Conservation (phyloP, 2,113 vertebrate genomes). For the Dipodomys merriami region DNA sequence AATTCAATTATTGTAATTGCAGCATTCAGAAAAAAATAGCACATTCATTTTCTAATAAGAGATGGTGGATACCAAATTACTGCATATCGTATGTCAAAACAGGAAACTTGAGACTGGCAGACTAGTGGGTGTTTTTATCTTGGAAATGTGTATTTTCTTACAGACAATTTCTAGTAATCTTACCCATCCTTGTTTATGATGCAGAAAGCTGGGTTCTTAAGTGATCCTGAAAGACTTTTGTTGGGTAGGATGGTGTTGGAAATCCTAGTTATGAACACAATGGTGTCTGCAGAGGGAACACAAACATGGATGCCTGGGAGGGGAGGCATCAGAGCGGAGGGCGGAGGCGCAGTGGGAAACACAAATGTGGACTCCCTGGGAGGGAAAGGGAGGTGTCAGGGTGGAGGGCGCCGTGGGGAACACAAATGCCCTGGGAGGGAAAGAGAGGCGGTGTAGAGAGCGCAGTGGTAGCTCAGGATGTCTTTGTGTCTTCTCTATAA, state of each 20-base stretch:
- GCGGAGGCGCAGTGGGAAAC: too few relatives aligned
- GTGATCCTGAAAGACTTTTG: conserved; percentile 74
- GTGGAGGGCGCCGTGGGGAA: neutral
- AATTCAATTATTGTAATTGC: conserved; percentile 84
- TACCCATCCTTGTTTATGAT: conserved; percentile 82
- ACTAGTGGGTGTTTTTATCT: conserved; percentile 80
- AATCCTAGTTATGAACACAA: conserved; percentile 63
- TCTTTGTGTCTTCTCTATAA: neutral
- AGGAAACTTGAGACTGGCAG: conserved; percentile 78
- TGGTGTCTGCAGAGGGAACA: too few relatives aligned
- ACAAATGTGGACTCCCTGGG: too few relatives aligned
- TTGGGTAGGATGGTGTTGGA: conserved; percentile 77
- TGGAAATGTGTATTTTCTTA: conserved; percentile 84
- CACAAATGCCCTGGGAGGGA: neutral
- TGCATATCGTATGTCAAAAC: conserved; percentile 76
- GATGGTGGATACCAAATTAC: conserved; percentile 82
- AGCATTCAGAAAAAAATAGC: conserved; percentile 73
- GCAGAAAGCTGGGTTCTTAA: conserved; percentile 77
- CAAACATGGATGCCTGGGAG: too few relatives aligned
- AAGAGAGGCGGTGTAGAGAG: too few relatives aligned
- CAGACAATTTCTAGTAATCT: conserved; percentile 82
- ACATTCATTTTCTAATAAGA: conserved; percentile 83
- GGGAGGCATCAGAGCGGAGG: too few relatives aligned
- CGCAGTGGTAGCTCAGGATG: too few relatives aligned
- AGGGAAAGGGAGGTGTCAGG: neutral